phyloP scores from a whole-genome alignment of 2,113 vertebrate species.

The Salvelinus sp. region DNA sequence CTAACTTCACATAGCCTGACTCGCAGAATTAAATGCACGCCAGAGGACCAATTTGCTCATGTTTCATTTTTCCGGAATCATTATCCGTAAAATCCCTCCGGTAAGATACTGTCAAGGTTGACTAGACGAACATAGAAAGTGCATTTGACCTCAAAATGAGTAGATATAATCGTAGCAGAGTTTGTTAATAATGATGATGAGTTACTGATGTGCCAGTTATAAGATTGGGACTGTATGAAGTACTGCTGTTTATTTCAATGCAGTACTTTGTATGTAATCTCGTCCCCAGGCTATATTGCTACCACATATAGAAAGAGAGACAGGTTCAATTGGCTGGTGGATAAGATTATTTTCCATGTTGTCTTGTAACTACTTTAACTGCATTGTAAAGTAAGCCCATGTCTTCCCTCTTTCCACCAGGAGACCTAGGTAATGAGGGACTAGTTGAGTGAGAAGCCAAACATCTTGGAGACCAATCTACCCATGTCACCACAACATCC shows the following conservation, averaged over 20 bases:
- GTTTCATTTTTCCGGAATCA: neutral
- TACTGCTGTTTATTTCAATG: too few relatives aligned
- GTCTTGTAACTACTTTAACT: too few relatives aligned
- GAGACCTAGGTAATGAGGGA: neutral
- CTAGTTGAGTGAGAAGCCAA: neutral
- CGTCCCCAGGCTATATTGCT: too few relatives aligned
- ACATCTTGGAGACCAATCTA: neutral
- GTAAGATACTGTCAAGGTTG: slow-evolving; percentile 7
- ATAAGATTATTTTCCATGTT: too few relatives aligned
- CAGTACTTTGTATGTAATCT: too few relatives aligned
- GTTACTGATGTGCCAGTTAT: too few relatives aligned
- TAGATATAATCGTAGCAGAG: neutral
- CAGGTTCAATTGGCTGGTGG: too few relatives aligned
- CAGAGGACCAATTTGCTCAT: slow-evolving; percentile 19
- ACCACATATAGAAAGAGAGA: too few relatives aligned
- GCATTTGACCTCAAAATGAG: neutral
- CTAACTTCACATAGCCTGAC: slow-evolving; percentile 4
- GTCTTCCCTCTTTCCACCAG: neutral
- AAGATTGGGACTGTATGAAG: too few relatives aligned
- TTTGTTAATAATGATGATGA: neutral
- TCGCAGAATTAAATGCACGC: slow-evolving; percentile 8
- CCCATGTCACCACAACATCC: neutral
- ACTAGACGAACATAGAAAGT: neutral
- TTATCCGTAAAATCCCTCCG: slow-evolving; percentile 24
- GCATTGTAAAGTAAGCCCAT: too few relatives aligned